These are phyloP conservation scores for Sepioteuthis lessoniana DNA, from an alignment of 2,888 invertebrate species.

Conservation along the genomic window DNA sequence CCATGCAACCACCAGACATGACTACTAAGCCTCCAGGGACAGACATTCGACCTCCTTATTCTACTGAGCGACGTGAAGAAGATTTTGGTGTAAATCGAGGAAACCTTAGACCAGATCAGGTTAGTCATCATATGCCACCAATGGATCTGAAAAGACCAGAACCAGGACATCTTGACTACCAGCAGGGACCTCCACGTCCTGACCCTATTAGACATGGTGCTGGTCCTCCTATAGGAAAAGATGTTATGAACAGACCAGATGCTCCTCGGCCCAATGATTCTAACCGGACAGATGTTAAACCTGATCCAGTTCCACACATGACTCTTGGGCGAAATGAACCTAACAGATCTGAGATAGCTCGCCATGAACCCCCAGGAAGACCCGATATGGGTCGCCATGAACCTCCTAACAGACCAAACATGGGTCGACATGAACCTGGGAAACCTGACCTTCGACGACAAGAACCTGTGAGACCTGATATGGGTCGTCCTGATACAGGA, in stretches of 20 bases:
- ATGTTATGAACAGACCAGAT: neutral
- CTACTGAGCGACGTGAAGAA: neutral
- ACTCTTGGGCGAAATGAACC: neutral
- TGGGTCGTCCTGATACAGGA: neutral
- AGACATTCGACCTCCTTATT: neutral
- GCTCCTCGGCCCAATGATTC: neutral
- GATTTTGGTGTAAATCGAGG: conserved; percentile 2
- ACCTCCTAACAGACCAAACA: neutral
- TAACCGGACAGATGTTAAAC: neutral
- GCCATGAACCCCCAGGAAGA: neutral
- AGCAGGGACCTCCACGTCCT: neutral
- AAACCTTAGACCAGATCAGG: neutral
- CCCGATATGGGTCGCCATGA: conserved; percentile 6
- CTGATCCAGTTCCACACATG: neutral
- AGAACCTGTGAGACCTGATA: neutral
- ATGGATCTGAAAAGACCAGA: conserved; percentile 24
- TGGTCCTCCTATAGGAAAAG: neutral
- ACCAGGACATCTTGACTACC: neutral
- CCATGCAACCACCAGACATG: neutral
- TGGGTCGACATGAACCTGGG: neutral
- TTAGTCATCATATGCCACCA: conserved; percentile 36
- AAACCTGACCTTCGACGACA: neutral
- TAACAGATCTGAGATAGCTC: neutral
- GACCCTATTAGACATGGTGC: neutral
- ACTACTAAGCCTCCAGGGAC: conserved; percentile 4